Conservation (phyloP, 2,113 vertebrate genomes). For the Epinephelus fuscoguttatus region DNA sequence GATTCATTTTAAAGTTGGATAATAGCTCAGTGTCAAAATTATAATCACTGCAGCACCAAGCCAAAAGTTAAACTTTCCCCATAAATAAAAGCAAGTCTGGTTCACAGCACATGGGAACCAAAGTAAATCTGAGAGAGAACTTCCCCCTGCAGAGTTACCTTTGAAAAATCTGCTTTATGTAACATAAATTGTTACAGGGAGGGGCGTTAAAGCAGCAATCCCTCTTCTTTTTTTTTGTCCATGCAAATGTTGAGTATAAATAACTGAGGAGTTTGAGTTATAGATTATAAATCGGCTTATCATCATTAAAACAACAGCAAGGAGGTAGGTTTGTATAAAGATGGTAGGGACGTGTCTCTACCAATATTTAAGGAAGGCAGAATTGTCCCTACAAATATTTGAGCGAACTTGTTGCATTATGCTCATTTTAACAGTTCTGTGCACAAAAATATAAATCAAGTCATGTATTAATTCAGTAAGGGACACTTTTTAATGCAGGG, state of each 20-base stretch:
- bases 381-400: too few species aligned
- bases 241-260: constrained; percentile 40
- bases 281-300: neutral
- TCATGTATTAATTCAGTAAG: too few species aligned
- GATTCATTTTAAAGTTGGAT: constrained; percentile 52
- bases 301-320: neutral
- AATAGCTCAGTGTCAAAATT: constrained; percentile 14
- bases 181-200: constrained; percentile 57
- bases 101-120: constrained; percentile 38
- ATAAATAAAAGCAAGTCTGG: constrained; percentile 59
- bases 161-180: constrained; percentile 56
- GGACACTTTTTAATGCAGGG: too few species aligned
- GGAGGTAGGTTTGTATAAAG: too few species aligned
- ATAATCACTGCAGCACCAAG: constrained; percentile 43
- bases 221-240: neutral
- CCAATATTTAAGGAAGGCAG: too few species aligned
- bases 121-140: constrained; percentile 56
- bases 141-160: constrained; percentile 52
- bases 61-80: constrained; percentile 64
- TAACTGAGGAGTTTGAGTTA: constrained; percentile 16
- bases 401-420: too few species aligned
- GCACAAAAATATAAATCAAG: too few species aligned
- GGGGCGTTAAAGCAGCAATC: constrained; percentile 39
- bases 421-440: too few species aligned
- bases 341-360: too few species aligned